Evolutionary conservation across 1,140 invertebrate species (phyloP), one percentile per base, ranked within the genome.

Genomic region (Nephila pilipes): DNA sequence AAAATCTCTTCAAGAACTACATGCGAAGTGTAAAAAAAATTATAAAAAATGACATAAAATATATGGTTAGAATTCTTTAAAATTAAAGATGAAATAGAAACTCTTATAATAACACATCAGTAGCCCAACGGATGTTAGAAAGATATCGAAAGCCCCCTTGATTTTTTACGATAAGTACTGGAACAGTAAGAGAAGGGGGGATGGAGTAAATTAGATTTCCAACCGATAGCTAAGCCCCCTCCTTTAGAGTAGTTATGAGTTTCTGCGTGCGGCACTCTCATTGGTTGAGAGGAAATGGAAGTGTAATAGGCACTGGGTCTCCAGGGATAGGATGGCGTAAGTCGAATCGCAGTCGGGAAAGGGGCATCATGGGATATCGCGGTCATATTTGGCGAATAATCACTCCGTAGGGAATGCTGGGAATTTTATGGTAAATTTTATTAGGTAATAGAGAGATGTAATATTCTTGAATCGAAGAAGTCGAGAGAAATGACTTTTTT

Each of bases 361-460:
- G 46, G 80, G 32, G 80, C 38, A 81, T 81, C 80, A 81, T 81
- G 80, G 80, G 80, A 81, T 25, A 25, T 20, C 80, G 20, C 38
- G 80, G 80, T 81, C 80, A 75, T 75, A 75, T 18, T 16, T 29
- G 80, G 80, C 80, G 80, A 81, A 81, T 81, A 81, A 81, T 81
- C 80, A 81, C 80, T 54, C 80, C 38, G 5, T 0, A 22, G 80
- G 8, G 80, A 81, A 25, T n/a, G 12, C 16, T 0, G 46, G 6
- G 46, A 46, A 22, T 81, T 54, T 81, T 81, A 55, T 25, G 80
- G 65, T 55, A 55, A 81, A 81, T 46, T n/a, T 55, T 81, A 81
- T 81, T n/a, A 80, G 32, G n/a, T 14, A 8, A 38, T 22, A 80
- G 38, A 29, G 4, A 4, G 46, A 46, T 46, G 4, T 10, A 46